phyloP scores from a whole-genome alignment of 2,888 invertebrate species.

The Cantharis rustica region DNA sequence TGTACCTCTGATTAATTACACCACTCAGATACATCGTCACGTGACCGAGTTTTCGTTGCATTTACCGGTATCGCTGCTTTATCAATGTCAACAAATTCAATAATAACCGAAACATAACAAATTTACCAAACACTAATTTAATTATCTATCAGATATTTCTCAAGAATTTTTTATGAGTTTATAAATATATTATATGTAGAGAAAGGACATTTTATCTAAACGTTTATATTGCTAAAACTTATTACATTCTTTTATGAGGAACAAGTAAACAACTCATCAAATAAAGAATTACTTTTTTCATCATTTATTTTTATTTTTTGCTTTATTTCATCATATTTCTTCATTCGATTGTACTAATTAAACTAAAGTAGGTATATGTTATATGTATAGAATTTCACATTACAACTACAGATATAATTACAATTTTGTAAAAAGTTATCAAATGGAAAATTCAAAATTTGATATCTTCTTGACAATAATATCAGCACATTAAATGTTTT shows the following conservation, averaged over 20 bases:
- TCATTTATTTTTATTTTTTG: not conserved
- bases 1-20: not conserved
- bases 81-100: not conserved
- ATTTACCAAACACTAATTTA: not conserved
- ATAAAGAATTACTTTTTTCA: not conserved
- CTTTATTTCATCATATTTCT: not conserved
- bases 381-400: not conserved
- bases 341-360: not conserved
- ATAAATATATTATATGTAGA: not conserved
- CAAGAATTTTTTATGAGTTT: not conserved
- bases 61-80: not conserved
- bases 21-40: not conserved
- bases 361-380: not conserved
- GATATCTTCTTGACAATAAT: not conserved
- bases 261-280: not conserved
- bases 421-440: not conserved
- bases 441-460: not conserved
- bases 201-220: not conserved
- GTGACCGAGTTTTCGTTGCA: not conserved
- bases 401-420: not conserved
- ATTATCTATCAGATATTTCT: not conserved
- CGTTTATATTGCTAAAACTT: not conserved
- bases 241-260: not conserved
- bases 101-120: not conserved
- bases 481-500: not conserved